Percentiles rank a stretch among this genome's conserved stretches.
phyloP scores from a whole-genome alignment of 2,797 vertebrate genomes.

The Sibirionetta formosa region DNA sequence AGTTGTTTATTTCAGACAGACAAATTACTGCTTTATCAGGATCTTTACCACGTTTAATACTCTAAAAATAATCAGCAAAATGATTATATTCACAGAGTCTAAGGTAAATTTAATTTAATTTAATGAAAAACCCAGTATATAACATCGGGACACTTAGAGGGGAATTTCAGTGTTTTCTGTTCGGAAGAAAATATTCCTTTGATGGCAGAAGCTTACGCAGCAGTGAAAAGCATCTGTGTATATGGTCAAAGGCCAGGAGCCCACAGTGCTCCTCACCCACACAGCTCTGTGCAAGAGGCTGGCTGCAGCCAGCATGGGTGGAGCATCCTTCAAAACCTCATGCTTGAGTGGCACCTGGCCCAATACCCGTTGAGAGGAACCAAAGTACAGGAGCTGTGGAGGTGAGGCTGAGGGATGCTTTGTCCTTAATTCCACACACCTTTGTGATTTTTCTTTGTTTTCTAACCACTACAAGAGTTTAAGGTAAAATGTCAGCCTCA shows the following conservation, averaged over 20 bases:
- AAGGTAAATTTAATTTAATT: neutral
- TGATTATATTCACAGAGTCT: neutral
- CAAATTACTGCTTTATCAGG: neutral
- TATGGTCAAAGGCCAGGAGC: conserved; percentile 17
- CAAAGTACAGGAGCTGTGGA: neutral
- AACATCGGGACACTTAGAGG: neutral
- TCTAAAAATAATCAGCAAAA: neutral
- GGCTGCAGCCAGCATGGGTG: neutral
- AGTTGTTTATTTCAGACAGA: neutral
- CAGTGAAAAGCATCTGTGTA: conserved; percentile 8
- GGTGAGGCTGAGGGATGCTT: neutral
- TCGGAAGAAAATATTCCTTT: neutral
- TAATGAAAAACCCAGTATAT: neutral
- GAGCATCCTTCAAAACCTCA: neutral
- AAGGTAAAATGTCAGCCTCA: conserved; percentile 77
- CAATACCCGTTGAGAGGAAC: neutral
- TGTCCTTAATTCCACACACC: neutral
- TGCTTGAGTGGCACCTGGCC: neutral
- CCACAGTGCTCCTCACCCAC: neutral
- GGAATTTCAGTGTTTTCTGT: neutral
- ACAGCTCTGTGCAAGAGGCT: neutral
- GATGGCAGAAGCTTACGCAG: neutral
- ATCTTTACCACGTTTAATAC: neutral
- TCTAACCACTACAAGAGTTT: conserved; percentile 55
- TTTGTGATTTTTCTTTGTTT: conserved; percentile 74